phyloP scores from a whole-genome alignment of 2,113 vertebrate genomes.

The Fukomys damarensis region DNA sequence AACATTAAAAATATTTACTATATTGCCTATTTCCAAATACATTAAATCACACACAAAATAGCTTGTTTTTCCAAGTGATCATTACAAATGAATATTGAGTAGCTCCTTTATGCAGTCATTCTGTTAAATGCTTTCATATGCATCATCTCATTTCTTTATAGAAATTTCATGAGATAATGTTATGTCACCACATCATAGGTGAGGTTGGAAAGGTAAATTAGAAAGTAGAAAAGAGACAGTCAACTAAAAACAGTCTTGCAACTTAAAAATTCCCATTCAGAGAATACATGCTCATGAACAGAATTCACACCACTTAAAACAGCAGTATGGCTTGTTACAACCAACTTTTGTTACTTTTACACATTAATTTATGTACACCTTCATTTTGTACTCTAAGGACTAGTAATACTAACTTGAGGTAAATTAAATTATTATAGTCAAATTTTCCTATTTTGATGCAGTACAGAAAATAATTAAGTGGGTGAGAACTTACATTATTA shows the following conservation, averaged over 20 bases:
- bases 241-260: constrained; percentile 1
- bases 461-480: constrained; percentile 38
- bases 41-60: not conserved
- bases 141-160: not conserved
- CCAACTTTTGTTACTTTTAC: not conserved
- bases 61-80: not conserved
- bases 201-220: not conserved
- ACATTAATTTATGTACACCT: not conserved
- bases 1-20: not conserved
- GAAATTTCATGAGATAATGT: not conserved
- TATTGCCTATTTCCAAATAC: not conserved
- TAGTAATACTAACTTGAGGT: constrained; percentile 13
- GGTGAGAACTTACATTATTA: not conserved
- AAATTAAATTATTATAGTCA: constrained; percentile 38
- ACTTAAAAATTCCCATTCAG: not conserved
- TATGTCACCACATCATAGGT: not conserved
- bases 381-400: not conserved
- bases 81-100: not conserved
- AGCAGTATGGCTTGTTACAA: not conserved
- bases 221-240: not conserved
- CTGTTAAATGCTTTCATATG: not conserved
- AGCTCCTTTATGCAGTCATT: not conserved
- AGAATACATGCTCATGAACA: not conserved
- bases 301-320: not conserved
- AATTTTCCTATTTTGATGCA: not conserved